A percentile compares a stretch with the other conserved stretches of the same genome.
phyloP scores from a whole-genome alignment of 1,140 invertebrate genomes.

The Adoxophyes honmai region DNA sequence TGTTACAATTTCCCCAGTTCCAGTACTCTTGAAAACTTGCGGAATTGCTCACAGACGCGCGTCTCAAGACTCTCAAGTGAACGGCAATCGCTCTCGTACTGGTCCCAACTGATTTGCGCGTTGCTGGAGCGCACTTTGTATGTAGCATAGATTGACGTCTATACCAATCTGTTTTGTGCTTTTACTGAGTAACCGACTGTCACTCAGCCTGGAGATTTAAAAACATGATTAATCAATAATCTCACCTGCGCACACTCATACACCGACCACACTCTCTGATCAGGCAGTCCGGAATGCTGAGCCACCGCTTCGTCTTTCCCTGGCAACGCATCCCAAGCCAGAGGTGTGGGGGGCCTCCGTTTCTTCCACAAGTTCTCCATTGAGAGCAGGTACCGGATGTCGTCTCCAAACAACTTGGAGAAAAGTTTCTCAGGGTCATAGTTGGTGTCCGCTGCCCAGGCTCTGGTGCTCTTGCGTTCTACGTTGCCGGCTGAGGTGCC shows the following conservation, averaged over 20 bases:
- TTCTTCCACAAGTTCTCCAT: conserved; percentile 98
- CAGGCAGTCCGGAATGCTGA: conserved; percentile 75
- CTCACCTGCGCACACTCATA: conserved; percentile 78
- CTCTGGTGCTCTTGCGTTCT: conserved; percentile 89
- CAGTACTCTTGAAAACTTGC: too few species aligned
- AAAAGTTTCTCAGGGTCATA: conserved; percentile 93
- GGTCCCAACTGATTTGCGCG: too few species aligned
- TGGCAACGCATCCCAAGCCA: conserved; percentile 84
- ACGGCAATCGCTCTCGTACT: too few species aligned
- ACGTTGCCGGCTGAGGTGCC: conserved; percentile 81
- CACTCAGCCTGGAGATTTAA: too few species aligned
- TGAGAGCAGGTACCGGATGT: conserved; percentile 95
- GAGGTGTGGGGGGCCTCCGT: conserved; percentile 87
- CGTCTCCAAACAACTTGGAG: conserved; percentile 95
- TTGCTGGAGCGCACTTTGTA: too few species aligned
- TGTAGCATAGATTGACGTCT: too few species aligned
- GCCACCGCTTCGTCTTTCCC: conserved; percentile 74
- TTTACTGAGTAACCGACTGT: too few species aligned
- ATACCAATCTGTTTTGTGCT: too few species aligned
- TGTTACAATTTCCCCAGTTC: too few species aligned
- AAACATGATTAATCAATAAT: too few species aligned
- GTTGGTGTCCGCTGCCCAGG: conserved; percentile 90
- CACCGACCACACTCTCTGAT: conserved; percentile 91
- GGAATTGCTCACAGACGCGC: too few species aligned
- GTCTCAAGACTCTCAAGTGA: too few species aligned